phyloP scores from a whole-genome alignment of 2,888 invertebrate species.

The Sminthurinus aureus region DNA sequence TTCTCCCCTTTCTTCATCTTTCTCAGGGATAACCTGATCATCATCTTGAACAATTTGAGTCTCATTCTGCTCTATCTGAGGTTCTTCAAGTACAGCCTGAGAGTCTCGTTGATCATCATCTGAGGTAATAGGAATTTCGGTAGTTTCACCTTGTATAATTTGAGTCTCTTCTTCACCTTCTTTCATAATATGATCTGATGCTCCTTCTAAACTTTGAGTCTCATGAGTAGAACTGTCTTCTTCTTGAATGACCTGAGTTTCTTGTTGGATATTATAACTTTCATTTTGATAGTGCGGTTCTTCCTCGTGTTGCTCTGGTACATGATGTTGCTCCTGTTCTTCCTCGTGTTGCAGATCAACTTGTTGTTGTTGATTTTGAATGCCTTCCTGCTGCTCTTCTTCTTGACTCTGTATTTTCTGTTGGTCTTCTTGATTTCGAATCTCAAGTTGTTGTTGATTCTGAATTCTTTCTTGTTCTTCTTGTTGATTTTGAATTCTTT shows the following conservation, averaged over 20 bases:
- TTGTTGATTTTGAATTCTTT: no score
- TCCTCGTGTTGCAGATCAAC: no score
- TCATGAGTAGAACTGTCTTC: no score
- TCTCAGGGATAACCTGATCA: background rate
- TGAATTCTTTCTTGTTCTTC: background rate
- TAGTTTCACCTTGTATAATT: background rate
- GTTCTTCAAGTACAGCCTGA: background rate
- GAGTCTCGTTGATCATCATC: background rate
- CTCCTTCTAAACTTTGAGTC: no score
- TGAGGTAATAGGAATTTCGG: background rate
- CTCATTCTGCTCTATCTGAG: background rate
- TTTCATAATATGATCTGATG: no score
- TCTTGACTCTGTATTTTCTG: background rate
- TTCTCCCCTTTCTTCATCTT: background rate
- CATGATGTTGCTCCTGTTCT: background rate
- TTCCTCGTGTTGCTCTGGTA: background rate
- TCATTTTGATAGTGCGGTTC: background rate
- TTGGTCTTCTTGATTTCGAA: background rate
- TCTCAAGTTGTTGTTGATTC: background rate
- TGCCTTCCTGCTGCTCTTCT: background rate
- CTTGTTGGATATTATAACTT: background rate
- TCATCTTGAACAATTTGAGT: slow-evolving; percentile 23
- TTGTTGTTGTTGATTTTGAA: no score
- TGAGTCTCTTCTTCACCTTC: background rate
- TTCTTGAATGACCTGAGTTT: background rate